These are phyloP conservation scores for Bombus huntii DNA, from an alignment of 1,140 invertebrate species.

Conservation along the genomic window DNA sequence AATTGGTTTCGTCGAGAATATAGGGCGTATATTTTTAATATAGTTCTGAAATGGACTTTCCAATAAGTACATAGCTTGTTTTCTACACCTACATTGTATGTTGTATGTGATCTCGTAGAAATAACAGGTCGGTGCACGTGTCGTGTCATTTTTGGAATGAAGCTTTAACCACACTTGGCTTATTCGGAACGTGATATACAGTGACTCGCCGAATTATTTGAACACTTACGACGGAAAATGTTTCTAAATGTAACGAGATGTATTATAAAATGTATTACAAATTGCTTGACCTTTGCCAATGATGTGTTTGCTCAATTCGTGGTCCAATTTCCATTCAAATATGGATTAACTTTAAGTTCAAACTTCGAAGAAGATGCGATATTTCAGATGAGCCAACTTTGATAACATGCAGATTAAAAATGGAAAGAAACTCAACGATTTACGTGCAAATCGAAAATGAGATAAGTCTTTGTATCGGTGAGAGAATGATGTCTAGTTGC, in stretches of 20 bases:
- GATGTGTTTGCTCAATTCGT: background rate
- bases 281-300: too few relatives aligned
- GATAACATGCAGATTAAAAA: background rate
- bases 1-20: background rate
- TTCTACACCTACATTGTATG: background rate
- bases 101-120: too few relatives aligned
- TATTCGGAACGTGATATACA: too few relatives aligned
- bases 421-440: background rate
- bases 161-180: too few relatives aligned
- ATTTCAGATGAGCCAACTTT: background rate
- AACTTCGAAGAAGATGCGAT: background rate
- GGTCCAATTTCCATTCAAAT: background rate
- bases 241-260: too few relatives aligned
- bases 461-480: background rate
- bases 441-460: background rate
- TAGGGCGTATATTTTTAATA: background rate
- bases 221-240: too few relatives aligned
- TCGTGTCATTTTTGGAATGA: too few relatives aligned
- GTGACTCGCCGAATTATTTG: too few relatives aligned
- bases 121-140: background rate
- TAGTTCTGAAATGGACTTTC: background rate
- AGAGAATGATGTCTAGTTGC: too few relatives aligned
- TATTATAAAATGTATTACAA: too few relatives aligned
- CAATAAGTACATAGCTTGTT: too few relatives aligned
- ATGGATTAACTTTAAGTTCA: background rate